Conservation (phyloP, 1,140 invertebrate species). For the Saccostrea echinata region DNA sequence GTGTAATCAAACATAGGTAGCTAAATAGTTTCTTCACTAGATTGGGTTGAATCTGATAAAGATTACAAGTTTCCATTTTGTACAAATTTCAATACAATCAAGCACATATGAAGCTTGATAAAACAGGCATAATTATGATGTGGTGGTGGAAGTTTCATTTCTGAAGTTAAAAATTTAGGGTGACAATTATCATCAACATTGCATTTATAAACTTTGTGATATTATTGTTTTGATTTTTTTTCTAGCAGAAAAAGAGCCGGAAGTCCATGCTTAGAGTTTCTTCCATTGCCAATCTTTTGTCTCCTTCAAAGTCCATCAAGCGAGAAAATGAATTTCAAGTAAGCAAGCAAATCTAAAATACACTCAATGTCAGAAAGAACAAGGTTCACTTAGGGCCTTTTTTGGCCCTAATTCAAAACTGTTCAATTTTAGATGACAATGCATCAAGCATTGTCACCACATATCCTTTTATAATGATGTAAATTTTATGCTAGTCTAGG, state of each 20-base stretch:
- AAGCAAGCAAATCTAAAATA: no score
- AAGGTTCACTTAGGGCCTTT: no score
- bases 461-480: no score
- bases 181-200: not conserved
- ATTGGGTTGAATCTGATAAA: not conserved
- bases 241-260: constrained; percentile 65
- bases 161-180: not conserved
- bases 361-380: no score
- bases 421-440: no score
- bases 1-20: not conserved
- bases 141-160: not conserved
- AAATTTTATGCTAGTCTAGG: no score
- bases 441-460: no score
- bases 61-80: not conserved
- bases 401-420: no score
- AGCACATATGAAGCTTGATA: not conserved
- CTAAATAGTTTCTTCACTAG: not conserved
- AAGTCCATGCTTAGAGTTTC: constrained; percentile 65
- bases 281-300: constrained; percentile 70
- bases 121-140: not conserved
- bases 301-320: constrained; percentile 64
- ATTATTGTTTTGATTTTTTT: not conserved
- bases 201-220: no score
- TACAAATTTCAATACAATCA: not conserved
- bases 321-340: constrained; percentile 65